Conservation (phyloP, 1,140 invertebrate genomes). For the Drosophila repletoides region DNA sequence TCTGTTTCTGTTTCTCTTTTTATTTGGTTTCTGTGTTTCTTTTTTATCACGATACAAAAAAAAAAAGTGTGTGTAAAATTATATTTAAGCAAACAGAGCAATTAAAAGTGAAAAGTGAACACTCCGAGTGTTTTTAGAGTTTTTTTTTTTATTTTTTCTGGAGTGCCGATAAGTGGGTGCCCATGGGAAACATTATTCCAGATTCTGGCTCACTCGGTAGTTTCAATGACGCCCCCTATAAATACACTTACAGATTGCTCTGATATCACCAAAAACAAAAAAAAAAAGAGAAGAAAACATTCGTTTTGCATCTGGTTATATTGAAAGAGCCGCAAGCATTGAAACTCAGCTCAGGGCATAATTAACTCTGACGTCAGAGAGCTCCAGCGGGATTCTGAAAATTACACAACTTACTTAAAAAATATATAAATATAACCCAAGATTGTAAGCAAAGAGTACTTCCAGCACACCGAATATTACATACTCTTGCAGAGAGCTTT, state of each 20-base stretch:
- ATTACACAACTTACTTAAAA: too few species aligned
- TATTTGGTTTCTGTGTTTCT: too few species aligned
- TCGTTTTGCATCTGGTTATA: not conserved
- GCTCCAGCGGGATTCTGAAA: too few species aligned
- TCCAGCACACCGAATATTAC: too few species aligned
- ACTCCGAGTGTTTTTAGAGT: conserved; percentile 22
- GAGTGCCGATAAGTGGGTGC: conserved; percentile 24
- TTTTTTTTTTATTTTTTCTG: too few species aligned
- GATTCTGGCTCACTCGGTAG: conserved; percentile 24
- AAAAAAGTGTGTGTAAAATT: conserved; percentile 15
- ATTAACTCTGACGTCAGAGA: too few species aligned
- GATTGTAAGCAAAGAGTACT: too few species aligned
- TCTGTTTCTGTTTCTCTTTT: too few species aligned
- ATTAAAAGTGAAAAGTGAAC: conserved; percentile 32
- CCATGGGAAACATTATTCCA: conserved; percentile 31
- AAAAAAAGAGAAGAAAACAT: not conserved
- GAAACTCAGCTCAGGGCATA: too few species aligned
- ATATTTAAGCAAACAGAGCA: conserved; percentile 42
- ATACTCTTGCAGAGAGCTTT: too few species aligned
- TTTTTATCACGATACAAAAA: conserved; percentile 31
- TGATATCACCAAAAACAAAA: conserved; percentile 6
- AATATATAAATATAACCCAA: too few species aligned
- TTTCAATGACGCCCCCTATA: conserved; percentile 38
- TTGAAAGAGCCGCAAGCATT: too few species aligned
- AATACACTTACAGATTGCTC: conserved; percentile 22